Percentiles rank a stretch among this genome's conserved stretches.
phyloP scores from a whole-genome alignment of 2,113 vertebrate species.

The Edolisoma coerulescens region DNA sequence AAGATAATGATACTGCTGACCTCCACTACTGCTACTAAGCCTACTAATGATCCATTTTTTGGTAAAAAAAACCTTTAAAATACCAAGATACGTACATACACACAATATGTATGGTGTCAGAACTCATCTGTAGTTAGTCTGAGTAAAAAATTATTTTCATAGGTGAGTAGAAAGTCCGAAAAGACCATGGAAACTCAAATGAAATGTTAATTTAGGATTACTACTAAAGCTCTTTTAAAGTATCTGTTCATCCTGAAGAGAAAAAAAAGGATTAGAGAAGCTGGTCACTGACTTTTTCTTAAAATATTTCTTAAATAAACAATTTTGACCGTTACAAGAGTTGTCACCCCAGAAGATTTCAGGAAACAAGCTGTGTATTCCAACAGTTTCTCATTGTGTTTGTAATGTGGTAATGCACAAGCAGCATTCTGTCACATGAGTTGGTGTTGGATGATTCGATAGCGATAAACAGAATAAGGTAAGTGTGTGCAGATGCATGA shows the following conservation, averaged over 20 bases:
- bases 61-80: not conserved
- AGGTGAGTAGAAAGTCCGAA: not conserved
- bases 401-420: no score
- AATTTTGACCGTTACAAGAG: not conserved
- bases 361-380: not conserved
- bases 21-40: not conserved
- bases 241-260: not conserved
- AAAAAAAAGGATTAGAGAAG: not conserved
- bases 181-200: not conserved
- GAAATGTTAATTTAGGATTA: not conserved
- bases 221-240: not conserved
- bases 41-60: not conserved
- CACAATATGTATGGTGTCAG: not conserved
- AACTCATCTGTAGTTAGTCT: not conserved
- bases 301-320: not conserved
- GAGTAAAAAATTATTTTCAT: not conserved
- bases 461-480: not conserved
- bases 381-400: not conserved
- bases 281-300: not conserved
- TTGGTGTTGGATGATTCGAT: rapidly evolving
- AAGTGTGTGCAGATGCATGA: rapidly evolving
- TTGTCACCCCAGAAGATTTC: not conserved
- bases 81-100: not conserved
- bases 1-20: not conserved
- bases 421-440: not conserved